Percentiles rank a stretch among this genome's conserved stretches.
These are phyloP conservation scores for Holothuria scabra DNA, from an alignment of 53 echinoderm and acorn worm species.

Conservation along the genomic window DNA sequence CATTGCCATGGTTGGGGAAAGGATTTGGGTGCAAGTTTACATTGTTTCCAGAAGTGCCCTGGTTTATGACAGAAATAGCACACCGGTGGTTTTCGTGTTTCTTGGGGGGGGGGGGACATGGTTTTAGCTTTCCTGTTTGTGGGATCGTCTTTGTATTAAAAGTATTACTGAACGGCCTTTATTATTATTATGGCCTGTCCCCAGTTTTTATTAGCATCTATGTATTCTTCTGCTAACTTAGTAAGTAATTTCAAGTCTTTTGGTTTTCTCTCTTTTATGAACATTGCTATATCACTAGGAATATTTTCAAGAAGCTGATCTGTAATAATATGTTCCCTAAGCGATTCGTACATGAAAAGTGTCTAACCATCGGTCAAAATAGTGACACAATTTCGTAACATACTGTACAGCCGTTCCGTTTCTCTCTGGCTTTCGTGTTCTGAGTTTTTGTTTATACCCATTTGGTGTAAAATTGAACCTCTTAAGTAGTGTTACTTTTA, in stretches of 20 bases:
- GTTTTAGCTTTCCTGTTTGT: not conserved
- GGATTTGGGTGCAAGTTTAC: slow-evolving; percentile 32
- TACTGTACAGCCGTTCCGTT: slow-evolving; percentile 27
- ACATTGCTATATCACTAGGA: slow-evolving; percentile 26
- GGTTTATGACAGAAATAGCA: slow-evolving; percentile 27
- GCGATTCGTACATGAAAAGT: not conserved
- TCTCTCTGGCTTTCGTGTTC: slow-evolving; percentile 13
- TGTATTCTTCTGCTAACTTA: slow-evolving; percentile 44
- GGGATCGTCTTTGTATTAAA: not conserved
- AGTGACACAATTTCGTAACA: slow-evolving; percentile 19
- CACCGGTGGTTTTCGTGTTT: not conserved
- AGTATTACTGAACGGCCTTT: not conserved
- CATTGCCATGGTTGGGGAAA: slow-evolving; percentile 44
- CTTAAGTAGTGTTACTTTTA: slow-evolving; percentile 41
- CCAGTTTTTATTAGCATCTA: slow-evolving; percentile 11
- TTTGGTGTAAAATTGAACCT: slow-evolving; percentile 20
- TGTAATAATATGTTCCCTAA: slow-evolving; percentile 12
- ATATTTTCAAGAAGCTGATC: slow-evolving; percentile 33
- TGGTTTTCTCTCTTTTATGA: slow-evolving; percentile 38
- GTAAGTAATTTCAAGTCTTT: not conserved
- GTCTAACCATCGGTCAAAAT: slow-evolving; percentile 48
- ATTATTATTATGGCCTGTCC: too few species aligned
- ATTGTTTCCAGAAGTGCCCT: slow-evolving; percentile 31
- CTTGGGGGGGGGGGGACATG: not conserved
- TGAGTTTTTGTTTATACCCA: slow-evolving; percentile 45